Evolutionary conservation across 2,888 invertebrate species (phyloP), one percentile per base, ranked within the genome.

Genomic region (Melinopterus prodromus): DNA sequence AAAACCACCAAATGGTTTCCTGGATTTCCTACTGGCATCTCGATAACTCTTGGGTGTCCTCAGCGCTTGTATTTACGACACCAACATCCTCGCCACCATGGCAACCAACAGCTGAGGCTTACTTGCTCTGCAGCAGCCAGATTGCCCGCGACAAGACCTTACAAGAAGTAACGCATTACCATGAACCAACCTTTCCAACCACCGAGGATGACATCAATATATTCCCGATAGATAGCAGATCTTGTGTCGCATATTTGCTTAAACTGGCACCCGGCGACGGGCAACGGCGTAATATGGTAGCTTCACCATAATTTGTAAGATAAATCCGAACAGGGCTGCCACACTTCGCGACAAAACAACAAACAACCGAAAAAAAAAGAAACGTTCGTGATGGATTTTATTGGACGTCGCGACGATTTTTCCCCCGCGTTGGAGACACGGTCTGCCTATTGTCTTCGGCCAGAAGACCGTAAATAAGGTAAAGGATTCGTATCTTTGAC

Each of bases 201-300:
- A 71, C 6, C 16, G 15, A n/a, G 71, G 35, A 71, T 71, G 86
- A 88, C 88, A 88, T 88, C 88, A 88, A 88, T 88, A 88, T 87
- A 86, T 86, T 83, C 86, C 37, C 35, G 74, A 74, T 37, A 74
- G 88, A 89, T 88, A 88, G 86, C 85, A 82, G 87, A 89, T 88
- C 89, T 87, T 82, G 82, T 88, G 88, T 88, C 87, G 86, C 88
- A 88, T 87, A 88, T 88, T 88, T 88, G 88, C 87, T 87, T 88
- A 88, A 88, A 88, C 88, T 86, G 84, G 85, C 84, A 85, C 85
- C 85, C 85, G 84, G 85, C 84, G 87, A 86, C 85, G 80, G 80
- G 74, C 81, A 82, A 81, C 84, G 86, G 88, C 88, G 88, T 88
- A 88, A 88, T 88, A 87, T 88, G 87, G 88, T 87, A 88, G 88